phyloP scores from a whole-genome alignment of 1,140 invertebrate genomes.

The Cecropterus lyciades region DNA sequence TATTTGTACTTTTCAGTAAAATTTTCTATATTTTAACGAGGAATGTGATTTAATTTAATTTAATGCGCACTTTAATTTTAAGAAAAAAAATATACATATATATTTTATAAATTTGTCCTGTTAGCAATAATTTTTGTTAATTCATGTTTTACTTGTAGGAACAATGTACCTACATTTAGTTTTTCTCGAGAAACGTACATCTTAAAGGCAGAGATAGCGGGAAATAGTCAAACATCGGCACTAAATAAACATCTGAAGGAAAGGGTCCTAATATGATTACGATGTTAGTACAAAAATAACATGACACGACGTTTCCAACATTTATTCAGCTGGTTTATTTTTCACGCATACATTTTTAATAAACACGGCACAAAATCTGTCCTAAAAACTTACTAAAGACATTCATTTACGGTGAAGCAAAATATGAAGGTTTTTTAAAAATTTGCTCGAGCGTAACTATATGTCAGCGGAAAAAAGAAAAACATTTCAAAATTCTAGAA shows the following conservation, averaged over 20 bases:
- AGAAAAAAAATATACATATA: no score
- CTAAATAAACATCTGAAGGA: constrained; percentile 25
- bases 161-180: background rate
- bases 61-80: no score
- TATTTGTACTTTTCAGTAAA: no score
- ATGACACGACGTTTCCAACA: background rate
- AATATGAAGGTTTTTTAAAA: constrained; percentile 18
- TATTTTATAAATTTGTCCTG: no score
- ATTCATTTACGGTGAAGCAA: background rate
- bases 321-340: constrained; percentile 10
- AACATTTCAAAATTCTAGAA: constrained; percentile 42
- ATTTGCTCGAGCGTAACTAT: constrained; percentile 2
- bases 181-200: background rate
- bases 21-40: no score
- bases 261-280: constrained; percentile 31
- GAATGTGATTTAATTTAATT: no score
- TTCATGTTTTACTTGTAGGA: background rate
- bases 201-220: constrained; percentile 10
- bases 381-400: background rate
- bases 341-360: constrained; percentile 1
- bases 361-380: background rate
- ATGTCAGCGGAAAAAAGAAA: constrained; percentile 5
- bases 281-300: constrained; percentile 15
- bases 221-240: constrained; percentile 10
- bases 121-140: no score